Base-by-base conservation (phyloP, 2,113 vertebrate species). In the Tympanuchus pallidicinctus region DNA sequence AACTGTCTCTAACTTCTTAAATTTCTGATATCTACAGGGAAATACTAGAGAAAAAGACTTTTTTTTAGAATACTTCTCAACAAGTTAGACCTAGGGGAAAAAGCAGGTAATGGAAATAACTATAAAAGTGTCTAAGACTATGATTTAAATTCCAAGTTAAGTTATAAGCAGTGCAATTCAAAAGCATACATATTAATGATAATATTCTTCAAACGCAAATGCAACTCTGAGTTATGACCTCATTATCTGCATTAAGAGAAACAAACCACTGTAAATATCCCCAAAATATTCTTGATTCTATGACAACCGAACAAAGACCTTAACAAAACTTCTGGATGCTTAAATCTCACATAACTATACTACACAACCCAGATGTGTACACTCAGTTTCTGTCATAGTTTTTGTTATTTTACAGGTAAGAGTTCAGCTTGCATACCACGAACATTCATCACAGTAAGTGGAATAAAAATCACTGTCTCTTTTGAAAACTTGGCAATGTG, bases 341-440 rank as follows among this genome's bases (percentile, higher is more conserved):
- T 19, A 60, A 34, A 36, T 79, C 71, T 86, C 70, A 4, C 21
- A 48, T 2, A 2, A 13, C 15, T 48, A 5, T 3, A 18, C 11
- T 54, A 6, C 3, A 40, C 66, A 70, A 8, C 6, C 21, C 8
- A 59, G 13, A 45, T 2, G 3, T 81, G 59, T 50, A 88, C 25
- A 80, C 45, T 15, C 19, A 11, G 4, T 79, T 80, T 93, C 10
- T 72, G 7, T 82, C 24, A 7, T 2, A 73, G 13, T 3, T 63
- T 74, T 86, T 67, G 6, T 6, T 74, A 1, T 61, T 83, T 70
- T 61, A 24, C 54, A 32, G 27, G 4, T 16, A 66, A 40, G 5
- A 10, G 2, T 3, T 80, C 30, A 18, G 11, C 13, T 74, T 6
- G 32, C 1, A 0, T 9, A 4, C 21, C 2, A 10, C 43, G 15